Evolutionary conservation across 1,140 invertebrate genomes (phyloP).

Genomic region (Caenorhabditis brenneri): DNA sequence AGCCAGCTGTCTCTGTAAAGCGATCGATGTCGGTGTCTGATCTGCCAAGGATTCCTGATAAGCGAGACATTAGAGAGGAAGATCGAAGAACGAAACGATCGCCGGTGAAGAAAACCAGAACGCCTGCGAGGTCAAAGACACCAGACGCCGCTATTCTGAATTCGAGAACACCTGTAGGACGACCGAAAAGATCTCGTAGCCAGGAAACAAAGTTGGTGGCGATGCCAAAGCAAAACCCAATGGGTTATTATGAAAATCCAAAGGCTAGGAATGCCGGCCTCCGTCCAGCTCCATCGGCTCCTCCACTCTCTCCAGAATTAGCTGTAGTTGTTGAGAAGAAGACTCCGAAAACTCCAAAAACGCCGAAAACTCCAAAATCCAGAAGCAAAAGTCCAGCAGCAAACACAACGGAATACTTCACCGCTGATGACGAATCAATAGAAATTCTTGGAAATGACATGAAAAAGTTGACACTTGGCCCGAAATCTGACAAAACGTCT

Average conservation of each 20-base stretch:
- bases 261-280: neutral
- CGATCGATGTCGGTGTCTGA: constrained; percentile 16
- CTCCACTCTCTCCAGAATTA: neutral
- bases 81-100: no score
- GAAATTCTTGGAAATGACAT: neutral
- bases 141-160: no score
- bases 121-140: no score
- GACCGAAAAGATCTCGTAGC: neutral
- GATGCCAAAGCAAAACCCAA: neutral
- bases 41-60: neutral
- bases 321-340: no score
- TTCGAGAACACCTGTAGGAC: no score
- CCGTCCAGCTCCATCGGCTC: constrained; percentile 16
- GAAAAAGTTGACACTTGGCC: neutral
- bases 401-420: constrained; percentile 11
- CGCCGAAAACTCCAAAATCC: no score
- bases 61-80: neutral
- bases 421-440: neutral
- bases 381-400: constrained; percentile 23
- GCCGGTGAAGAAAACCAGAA: no score
- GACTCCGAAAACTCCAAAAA: no score
- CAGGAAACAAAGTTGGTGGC: neutral
- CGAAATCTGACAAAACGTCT: no score
- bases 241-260: neutral
- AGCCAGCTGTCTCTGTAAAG: no score